A percentile compares a stretch with the other conserved stretches of the same genome.
phyloP scores from a whole-genome alignment of 2,888 invertebrate species.

The Lasioglossum malachurum region DNA sequence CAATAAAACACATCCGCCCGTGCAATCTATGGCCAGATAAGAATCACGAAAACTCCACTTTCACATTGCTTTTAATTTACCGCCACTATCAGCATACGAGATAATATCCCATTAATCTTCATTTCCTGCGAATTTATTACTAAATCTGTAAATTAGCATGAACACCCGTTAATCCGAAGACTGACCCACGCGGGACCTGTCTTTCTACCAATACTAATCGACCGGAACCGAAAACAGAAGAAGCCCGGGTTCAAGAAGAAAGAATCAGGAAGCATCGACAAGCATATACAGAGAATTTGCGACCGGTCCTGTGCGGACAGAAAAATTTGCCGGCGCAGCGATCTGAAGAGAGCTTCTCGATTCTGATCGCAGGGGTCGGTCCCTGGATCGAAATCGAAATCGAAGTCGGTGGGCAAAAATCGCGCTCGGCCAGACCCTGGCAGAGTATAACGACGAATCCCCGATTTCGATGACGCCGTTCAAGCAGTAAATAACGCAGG shows the following conservation, averaged over 20 bases:
- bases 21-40: not conserved
- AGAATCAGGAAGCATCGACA: not conserved
- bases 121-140: conserved; percentile 50
- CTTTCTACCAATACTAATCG: not conserved
- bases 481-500: conserved; percentile 61
- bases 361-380: not conserved
- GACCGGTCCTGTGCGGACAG: not conserved
- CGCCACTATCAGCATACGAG: not conserved
- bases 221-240: not conserved
- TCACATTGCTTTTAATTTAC: not conserved
- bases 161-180: not conserved
- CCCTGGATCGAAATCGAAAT: not conserved
- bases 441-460: conserved; percentile 45
- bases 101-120: conserved; percentile 3
- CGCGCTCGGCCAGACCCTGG: not conserved
- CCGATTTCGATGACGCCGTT: conserved; percentile 56
- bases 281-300: not conserved
- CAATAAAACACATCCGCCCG: too few species aligned
- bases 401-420: conserved; percentile 20
- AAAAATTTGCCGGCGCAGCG: not conserved
- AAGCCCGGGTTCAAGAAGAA: not conserved
- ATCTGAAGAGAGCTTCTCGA: not conserved
- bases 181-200: not conserved
- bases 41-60: not conserved
- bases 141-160: not conserved